Base-by-base conservation (phyloP, 92 coral and sea anemone species). In the Epizoanthus stellaris region DNA sequence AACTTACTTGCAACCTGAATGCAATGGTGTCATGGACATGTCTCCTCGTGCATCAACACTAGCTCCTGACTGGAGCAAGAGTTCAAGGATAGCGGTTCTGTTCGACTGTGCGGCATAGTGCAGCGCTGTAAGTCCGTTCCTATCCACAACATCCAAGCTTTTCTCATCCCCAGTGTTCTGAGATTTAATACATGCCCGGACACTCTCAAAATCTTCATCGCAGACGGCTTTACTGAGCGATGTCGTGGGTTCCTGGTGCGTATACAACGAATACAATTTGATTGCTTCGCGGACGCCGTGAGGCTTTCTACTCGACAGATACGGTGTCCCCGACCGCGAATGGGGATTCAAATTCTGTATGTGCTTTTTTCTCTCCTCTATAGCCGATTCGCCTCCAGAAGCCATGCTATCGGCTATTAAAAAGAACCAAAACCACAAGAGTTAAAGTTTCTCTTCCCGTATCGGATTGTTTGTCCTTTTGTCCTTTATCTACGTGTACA, bases 261-360 rank as follows among this genome's bases (percentile, higher is more conserved):
- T 63, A 67, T 79, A 79, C 45, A 79, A 21, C 23, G 83, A 79
- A 45, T 79, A 79, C 5, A 79, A 70, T 62, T 62, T 79, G 49
- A 79, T 63, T n/a, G 83, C 83, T 43, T 79, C 83, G 43, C 72
- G 70, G 45, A 79, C 83, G 52, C 47, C 83, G 4, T 79, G 83
- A 20, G 83, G 83, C 5, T 43, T 79, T 61, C 42, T 62, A 40
- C 71, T 79, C 25, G 43, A 5, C 40, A 23, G 2, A 79, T 58
- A 79, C 58, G 83, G 83, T 19, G 83, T 61, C 42, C 72, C 83
- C 43, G 71, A 62, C 60, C 42, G 43, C 43, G 72, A 59, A 20
- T 58, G 57, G 3, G 61, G 34, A 16, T 45, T 79, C 8, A 79
- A 21, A 43, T 23, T 45, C 11, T 21, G 83, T 43, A 63, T 63